Evolutionary conservation across 2,888 invertebrate species (phyloP), one percentile per base, ranked within the genome.

Genomic region (Agrochola lota): DNA sequence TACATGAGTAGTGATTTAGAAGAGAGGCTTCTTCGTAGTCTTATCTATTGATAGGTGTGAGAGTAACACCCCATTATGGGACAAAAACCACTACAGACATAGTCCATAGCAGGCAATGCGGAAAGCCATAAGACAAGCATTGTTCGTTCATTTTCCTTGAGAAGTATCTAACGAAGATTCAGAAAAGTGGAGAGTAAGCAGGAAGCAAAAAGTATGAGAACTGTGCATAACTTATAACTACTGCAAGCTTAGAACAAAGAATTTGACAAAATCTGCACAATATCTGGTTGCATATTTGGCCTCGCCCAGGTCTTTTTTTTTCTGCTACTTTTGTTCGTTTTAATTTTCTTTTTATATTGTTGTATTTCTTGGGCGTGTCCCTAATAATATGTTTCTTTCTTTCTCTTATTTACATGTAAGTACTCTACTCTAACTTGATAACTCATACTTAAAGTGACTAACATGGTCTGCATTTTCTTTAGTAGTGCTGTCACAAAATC

Each of bases 401-500:
- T 46, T 46, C 15, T 46, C 17, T 49, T 6, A 17, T 49, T 49
- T 20, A 26, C n/a, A 43, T 26, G 20, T n/a, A 12, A 6, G 3
- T 35, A 35, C 20, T 52, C 7, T 35, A 30, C 20, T 46, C 46
- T 46, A 26, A 17, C 0, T 52, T 2, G 6, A 75, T 62, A 63
- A 57, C 49, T 76, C 23, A 11, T 11, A 43, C 43, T 43, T 43
- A 43, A 43, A 43, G 2, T 15, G n/a, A 64, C 62, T 59, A 49
- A 57, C 23, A 64, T 26, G n/a, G 46, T 43, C 23, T 63, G 12
- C 35, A 46, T n/a, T 30, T 57, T 49, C n/a, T 26, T 17, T 17
- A 20, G 20, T 15, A 17, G 23, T 15, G 23, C 9, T 26, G 26
- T 64, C 43, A 52, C 26, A 62, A 62, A 26, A 62, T 79, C 80